A percentile compares a stretch with the other conserved stretches of the same genome.
These are phyloP conservation scores for Acrocephalus kingi DNA, from an alignment of 2,113 vertebrate species.

Conservation along the genomic window DNA sequence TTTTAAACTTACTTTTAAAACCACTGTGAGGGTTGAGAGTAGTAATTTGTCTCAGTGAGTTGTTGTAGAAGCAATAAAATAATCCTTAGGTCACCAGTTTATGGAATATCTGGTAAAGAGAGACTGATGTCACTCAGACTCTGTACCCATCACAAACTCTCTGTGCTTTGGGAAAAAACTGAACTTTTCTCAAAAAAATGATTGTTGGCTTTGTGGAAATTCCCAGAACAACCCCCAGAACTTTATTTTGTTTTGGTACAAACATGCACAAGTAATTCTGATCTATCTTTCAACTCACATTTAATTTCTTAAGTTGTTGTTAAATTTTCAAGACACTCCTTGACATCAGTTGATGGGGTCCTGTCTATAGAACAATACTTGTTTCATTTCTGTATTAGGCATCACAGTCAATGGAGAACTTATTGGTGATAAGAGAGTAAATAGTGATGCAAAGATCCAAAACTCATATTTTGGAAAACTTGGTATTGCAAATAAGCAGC, in stretches of 20 bases:
- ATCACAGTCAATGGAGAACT: constrained; percentile 89
- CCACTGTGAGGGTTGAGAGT: background rate
- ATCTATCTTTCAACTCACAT: background rate
- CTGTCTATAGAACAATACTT: background rate
- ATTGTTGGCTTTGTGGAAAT: background rate
- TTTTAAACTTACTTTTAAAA: background rate
- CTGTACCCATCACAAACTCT: background rate
- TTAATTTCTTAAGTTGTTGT: background rate
- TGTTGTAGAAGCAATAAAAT: background rate
- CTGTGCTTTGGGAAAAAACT: background rate
- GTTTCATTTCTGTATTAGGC: constrained; percentile 68
- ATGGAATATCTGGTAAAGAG: background rate
- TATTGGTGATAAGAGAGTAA: constrained; percentile 84
- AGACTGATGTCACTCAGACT: background rate
- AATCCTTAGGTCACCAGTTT: background rate
- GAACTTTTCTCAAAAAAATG: background rate
- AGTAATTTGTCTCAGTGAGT: background rate
- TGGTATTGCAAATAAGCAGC: constrained; percentile 80
- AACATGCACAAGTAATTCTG: background rate
- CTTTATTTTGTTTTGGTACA: background rate
- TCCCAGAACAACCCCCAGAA: background rate
- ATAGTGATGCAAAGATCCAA: constrained; percentile 58
- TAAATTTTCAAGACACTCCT: background rate
- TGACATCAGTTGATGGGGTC: background rate
- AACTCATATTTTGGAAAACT: constrained; percentile 90